These are phyloP conservation scores for Plectus sambesii DNA, from an alignment of 1,140 invertebrate species.

Conservation along the genomic window DNA sequence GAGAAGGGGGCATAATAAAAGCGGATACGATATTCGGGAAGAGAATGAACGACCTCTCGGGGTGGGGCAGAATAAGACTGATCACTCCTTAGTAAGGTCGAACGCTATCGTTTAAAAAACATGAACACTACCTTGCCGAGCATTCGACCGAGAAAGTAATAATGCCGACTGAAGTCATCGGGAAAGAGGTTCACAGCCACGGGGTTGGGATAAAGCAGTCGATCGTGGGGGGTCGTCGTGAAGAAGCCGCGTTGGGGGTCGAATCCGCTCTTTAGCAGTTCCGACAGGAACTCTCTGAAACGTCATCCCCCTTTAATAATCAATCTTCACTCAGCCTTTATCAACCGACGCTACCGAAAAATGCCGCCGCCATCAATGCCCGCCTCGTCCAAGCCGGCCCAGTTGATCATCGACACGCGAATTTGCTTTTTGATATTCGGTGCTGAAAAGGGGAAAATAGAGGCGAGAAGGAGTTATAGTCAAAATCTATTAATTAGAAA, in stretches of 20 bases:
- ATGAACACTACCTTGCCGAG: constrained; percentile 64
- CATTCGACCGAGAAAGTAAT: constrained; percentile 86
- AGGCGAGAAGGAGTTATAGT: too few species aligned
- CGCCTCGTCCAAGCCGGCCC: constrained; percentile 61
- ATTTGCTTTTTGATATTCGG: too few species aligned
- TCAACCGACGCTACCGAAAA: constrained; percentile 68
- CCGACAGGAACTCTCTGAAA: constrained; percentile 42
- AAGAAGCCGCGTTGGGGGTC: constrained; percentile 94
- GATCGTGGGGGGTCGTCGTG: constrained; percentile 71
- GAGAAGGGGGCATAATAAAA: too few species aligned
- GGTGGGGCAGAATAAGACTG: too few species aligned
- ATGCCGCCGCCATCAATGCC: constrained; percentile 91
- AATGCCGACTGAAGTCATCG: constrained; percentile 77
- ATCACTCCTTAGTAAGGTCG: constrained; percentile 6
- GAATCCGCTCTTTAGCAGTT: constrained; percentile 78
- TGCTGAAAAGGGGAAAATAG: too few species aligned
- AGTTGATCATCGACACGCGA: constrained; percentile 6
- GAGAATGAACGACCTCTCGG: too few species aligned
- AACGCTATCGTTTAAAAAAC: constrained; percentile 10
- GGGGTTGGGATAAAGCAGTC: constrained; percentile 88
- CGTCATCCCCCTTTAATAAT: background rate
- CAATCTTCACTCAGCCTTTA: too few species aligned
- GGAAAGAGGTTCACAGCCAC: constrained; percentile 68
- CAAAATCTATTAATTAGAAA: too few species aligned
- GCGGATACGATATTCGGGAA: too few species aligned